Percentiles rank a stretch among this genome's conserved stretches.
Evolutionary conservation across 2,113 vertebrate species (phyloP).

Genomic region (Macrotis lagotis): DNA sequence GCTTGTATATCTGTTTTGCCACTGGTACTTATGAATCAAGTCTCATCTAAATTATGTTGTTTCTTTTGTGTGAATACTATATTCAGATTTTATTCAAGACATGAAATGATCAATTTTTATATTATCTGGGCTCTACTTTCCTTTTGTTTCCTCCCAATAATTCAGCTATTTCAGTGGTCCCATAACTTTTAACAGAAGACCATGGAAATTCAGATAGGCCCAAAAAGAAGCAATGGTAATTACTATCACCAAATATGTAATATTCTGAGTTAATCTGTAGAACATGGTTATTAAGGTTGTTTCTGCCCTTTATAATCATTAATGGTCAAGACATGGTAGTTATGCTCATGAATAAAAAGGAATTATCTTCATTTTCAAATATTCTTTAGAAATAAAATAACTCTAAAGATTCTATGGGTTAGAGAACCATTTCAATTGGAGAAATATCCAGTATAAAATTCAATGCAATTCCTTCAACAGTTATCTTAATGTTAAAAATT

Average conservation of each 20-base stretch:
- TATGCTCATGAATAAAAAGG: slow-evolving; percentile 4
- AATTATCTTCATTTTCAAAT: slow-evolving; percentile 25
- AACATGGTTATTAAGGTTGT: background rate
- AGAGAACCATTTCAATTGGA: background rate
- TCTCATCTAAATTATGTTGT: background rate
- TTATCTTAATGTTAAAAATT: slow-evolving; percentile 31
- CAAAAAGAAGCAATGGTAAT: background rate
- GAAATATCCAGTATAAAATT: slow-evolving; percentile 35
- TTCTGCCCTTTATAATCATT: background rate
- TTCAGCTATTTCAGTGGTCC: background rate
- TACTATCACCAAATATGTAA: background rate
- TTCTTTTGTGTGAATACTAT: too few species aligned
- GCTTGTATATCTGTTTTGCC: slow-evolving; percentile 17
- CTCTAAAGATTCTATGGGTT: background rate
- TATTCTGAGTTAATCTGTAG: background rate
- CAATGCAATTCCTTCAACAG: slow-evolving; percentile 1
- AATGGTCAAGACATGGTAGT: background rate
- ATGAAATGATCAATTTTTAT: background rate
- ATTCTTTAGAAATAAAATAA: slow-evolving; percentile 29
- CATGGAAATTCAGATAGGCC: background rate
- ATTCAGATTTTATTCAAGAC: background rate
- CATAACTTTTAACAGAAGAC: background rate
- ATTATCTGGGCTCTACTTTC: background rate
- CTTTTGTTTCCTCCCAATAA: background rate
- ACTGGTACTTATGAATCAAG: background rate